Conservation (phyloP, 35 echinoderm and acorn worm genomes). For the Stichopus chloronotus region DNA sequence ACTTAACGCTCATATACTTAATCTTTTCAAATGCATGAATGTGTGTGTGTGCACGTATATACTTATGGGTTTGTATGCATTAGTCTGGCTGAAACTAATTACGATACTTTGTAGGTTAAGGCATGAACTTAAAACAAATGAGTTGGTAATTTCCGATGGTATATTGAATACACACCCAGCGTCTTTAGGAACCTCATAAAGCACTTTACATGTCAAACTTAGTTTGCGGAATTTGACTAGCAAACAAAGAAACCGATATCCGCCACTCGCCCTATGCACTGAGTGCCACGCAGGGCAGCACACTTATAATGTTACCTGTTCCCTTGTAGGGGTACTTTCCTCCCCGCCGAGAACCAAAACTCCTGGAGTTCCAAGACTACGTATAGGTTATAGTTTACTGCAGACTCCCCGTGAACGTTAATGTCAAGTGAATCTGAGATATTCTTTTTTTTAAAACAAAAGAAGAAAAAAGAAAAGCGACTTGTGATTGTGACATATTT, state of each 20-base stretch:
- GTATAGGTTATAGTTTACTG: background rate
- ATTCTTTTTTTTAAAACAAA: constrained; percentile 23
- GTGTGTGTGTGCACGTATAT: no score
- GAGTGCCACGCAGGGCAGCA: constrained; percentile 15
- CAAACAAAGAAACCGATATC: constrained; percentile 18
- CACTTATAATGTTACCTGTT: constrained; percentile 54
- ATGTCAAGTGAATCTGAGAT: constrained; percentile 4
- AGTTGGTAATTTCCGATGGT: constrained; percentile 32
- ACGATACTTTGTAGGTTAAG: background rate
- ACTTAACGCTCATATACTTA: no score
- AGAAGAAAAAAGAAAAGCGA: background rate
- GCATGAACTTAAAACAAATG: constrained; percentile 27
- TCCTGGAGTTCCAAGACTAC: constrained; percentile 49
- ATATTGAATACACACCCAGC: constrained; percentile 38
- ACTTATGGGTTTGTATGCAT: background rate
- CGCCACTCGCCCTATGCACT: background rate
- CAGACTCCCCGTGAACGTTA: constrained; percentile 10
- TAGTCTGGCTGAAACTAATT: background rate
- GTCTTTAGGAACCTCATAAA: constrained; percentile 1
- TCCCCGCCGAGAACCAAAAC: constrained; percentile 20
- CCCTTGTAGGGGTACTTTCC: background rate
- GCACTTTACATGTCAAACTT: constrained; percentile 43
- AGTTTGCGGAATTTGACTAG: constrained; percentile 1
- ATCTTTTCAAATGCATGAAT: no score
- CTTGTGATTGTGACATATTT: constrained; percentile 34